Base-by-base conservation (phyloP, 2,888 invertebrate genomes). In the Pinctada fucata region DNA sequence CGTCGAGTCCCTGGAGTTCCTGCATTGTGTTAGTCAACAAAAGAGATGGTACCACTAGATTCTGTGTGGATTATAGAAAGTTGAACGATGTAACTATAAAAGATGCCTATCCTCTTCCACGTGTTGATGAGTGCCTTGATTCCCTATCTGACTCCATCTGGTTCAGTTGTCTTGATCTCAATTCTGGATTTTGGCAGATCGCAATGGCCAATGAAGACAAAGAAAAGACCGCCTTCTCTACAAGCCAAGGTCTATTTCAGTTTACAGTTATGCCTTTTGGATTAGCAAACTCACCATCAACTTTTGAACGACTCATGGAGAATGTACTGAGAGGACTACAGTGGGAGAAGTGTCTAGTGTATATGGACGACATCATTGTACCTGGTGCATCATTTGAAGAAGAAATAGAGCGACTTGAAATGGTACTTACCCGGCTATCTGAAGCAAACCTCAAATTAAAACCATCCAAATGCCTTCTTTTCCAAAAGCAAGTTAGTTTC, bases 141-240 rank as follows among this genome's bases (percentile, higher is more conserved):
- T n/a, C 76, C 3, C 69, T 85, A 45, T 50, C 79, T 3, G 87
- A 83, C 2, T 66, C 84, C 3, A 58, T 73, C 10, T 85, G 72
- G 73, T 87, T 85, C 52, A 76, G 79, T 52, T 82, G 80, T 3
- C 75, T 88, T 2, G 87, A 88, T 70, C 63, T 87, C n/a, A 65
- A 51, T 16, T 51, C 49, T n/a, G 85, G 85, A 3, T 88, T 84
- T 72, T 86, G 82, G 83, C 86, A 88, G 51, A 79, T 86, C 0
- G 78, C 58, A 3, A 70, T 83, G 64, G 45, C 52, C 3, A 69
- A 72, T 31, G 70, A 75, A 8, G 81, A 79, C 49, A 80, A 78
- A 50, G 52, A 68, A 2, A 86, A 84, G 75, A 79, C 85, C 2
- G 83, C 81, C 5, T 84, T 86, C 69, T 58, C 13, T 13, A 80